Base-by-base conservation (phyloP, 2,113 vertebrate genomes). In the Podiceps cristatus region DNA sequence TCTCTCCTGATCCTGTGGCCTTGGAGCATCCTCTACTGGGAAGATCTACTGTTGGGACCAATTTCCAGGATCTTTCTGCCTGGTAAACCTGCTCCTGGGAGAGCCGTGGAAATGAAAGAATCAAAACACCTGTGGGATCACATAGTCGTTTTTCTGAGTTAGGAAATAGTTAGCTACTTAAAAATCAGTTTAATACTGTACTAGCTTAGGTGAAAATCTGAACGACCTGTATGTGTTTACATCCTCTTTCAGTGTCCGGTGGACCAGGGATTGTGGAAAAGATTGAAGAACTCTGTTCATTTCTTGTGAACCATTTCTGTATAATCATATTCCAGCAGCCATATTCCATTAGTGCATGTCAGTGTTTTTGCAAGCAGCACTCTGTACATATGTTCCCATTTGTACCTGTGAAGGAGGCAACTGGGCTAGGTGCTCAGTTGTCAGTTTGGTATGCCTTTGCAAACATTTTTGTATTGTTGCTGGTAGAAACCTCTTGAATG, bases 261-360 rank as follows among this genome's bases (percentile, higher is more conserved):
- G n/a, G 25, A 47, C 80, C 14, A 47, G 56, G 8, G 22, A 8
- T 28, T 88, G n/a, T 72, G 66, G 47, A 72, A 78, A 71, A 20
- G 8, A 11, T 22, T 42, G 45, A 58, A 17, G 24, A 85, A 7
- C 37, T 77, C 50, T 24, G 14, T 66, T 58, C 3, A 1, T 35
- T 79, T 47, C 28, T 45, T 52, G 28, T 28, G 22, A 84, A 31
- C 14, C 20, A 3, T 75, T 50, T 71, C 33, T 75, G 2, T 56
- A 1, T 10, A 47, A 14, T 11, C 9, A 9, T 33, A 8, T 23
- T 76, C 22, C 37, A 52, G 25, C 6, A 18, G 42, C 28, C 25
- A 1, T 19, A 49, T 68, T 68, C 60, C 63, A 0, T 33, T 40
- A 33, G 13, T 25, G 23, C 0, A 0, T 5, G 2, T 67, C 40